These are phyloP conservation scores for Prosapia bicincta DNA, from an alignment of 2,888 invertebrate genomes.

Conservation along the genomic window DNA sequence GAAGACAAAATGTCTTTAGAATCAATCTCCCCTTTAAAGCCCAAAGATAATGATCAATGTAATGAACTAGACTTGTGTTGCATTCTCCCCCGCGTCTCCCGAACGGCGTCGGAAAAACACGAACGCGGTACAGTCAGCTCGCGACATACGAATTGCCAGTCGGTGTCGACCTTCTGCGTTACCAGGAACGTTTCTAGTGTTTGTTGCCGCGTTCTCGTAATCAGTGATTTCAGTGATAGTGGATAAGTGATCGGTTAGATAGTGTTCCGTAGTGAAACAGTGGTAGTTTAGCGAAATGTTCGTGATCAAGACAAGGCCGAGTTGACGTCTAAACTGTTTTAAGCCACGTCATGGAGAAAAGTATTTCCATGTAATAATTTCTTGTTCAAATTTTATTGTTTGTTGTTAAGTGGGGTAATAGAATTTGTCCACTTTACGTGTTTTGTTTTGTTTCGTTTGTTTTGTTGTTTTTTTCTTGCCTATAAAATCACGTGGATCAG, in stretches of 20 bases:
- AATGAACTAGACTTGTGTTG: background rate
- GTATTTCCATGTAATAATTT: too few species aligned
- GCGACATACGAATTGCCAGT: background rate
- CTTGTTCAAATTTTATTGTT: too few species aligned
- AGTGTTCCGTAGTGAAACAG: too few species aligned
- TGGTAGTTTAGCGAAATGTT: too few species aligned
- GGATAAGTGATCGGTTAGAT: too few species aligned
- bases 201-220: background rate
- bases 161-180: background rate
- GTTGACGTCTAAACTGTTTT: background rate
- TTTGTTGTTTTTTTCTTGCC: too few species aligned
- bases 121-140: background rate
- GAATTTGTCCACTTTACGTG: too few species aligned
- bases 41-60: background rate
- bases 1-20: background rate
- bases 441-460: too few species aligned
- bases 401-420: too few species aligned
- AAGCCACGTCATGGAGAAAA: background rate
- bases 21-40: background rate
- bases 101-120: background rate
- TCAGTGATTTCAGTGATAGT: background rate
- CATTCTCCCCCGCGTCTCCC: background rate
- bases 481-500: too few species aligned
- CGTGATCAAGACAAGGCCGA: too few species aligned
- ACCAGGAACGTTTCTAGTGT: background rate